A percentile compares a stretch with the other conserved stretches of the same genome.
These are phyloP conservation scores for Epiperipatus broadwayi DNA, from an alignment of 2,888 invertebrate species.

Conservation along the genomic window DNA sequence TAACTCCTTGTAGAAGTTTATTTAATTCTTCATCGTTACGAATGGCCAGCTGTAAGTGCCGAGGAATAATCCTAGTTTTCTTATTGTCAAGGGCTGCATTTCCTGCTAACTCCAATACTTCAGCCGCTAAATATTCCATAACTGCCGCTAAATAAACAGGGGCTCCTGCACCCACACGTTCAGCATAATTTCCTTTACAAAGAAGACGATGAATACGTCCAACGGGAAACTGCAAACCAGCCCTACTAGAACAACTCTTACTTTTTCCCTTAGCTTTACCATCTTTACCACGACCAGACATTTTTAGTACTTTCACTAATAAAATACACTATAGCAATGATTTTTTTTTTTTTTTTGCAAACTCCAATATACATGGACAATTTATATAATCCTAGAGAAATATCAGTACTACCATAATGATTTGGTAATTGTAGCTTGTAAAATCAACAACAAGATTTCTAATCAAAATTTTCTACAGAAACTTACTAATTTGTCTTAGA, in stretches of 20 bases:
- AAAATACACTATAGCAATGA: too few species aligned
- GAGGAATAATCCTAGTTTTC: conserved; percentile 27
- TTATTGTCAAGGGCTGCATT: conserved; percentile 29
- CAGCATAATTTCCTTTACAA: conserved; percentile 10
- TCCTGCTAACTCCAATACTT: conserved; percentile 29
- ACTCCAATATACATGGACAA: too few species aligned
- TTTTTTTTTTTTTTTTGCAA: too few species aligned
- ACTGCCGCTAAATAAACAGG: conserved; percentile 30
- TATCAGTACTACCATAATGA: too few species aligned
- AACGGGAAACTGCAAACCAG: conserved; percentile 14
- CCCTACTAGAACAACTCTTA: conserved; percentile 27
- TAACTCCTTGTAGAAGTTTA: conserved; percentile 29
- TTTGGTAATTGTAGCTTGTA: too few species aligned
- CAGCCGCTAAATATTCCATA: conserved; percentile 29
- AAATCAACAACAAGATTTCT: too few species aligned
- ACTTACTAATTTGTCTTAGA: too few species aligned
- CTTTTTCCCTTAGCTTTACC: conserved; percentile 30
- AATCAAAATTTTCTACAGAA: too few species aligned
- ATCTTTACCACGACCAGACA: conserved; percentile 28
- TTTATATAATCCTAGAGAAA: too few species aligned
- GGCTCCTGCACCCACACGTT: conserved; percentile 10
- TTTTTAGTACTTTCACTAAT: too few species aligned
- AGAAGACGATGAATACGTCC: conserved; percentile 11
- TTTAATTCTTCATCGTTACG: conserved; percentile 30
- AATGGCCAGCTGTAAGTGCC: conserved; percentile 28